Evolutionary conservation across 30 jellyfish, hydroid and myxozoan genomes (phyloP).

Genomic region (Thelohanellus kitauei): DNA sequence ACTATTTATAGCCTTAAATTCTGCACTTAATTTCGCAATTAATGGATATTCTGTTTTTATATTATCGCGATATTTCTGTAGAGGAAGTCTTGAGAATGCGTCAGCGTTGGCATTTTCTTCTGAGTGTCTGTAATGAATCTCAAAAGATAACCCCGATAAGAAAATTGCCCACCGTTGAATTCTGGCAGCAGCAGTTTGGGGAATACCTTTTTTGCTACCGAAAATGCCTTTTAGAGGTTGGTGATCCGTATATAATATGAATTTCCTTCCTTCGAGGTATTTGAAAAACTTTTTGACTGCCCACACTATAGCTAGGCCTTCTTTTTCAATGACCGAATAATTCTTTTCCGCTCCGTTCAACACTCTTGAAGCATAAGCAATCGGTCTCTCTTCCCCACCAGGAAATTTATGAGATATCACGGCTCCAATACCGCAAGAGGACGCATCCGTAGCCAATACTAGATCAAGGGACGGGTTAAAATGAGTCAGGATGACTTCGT

Average conservation of each 20-base stretch:
- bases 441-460: constrained; percentile 16
- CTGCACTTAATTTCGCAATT: too few species aligned
- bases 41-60: too few species aligned
- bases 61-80: background rate
- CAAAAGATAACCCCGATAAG: constrained; percentile 4
- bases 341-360: constrained; percentile 9
- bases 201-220: constrained; percentile 13
- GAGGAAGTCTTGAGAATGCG: constrained; percentile 5
- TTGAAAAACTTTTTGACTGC: constrained; percentile 23
- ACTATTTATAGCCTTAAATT: too few species aligned
- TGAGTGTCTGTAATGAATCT: background rate
- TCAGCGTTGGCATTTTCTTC: constrained; percentile 3
- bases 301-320: constrained; percentile 18
- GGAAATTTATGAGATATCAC: constrained; percentile 15
- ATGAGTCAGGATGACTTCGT: constrained; percentile 14
- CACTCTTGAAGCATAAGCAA: constrained; percentile 16
- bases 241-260: constrained; percentile 20
- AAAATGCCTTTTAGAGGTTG: constrained; percentile 7
- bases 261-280: constrained; percentile 25
- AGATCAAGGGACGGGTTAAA: constrained; percentile 12
- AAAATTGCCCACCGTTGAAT: constrained; percentile 17
- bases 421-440: constrained; percentile 38
- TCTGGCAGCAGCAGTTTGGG: constrained; percentile 19
- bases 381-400: constrained; percentile 19
- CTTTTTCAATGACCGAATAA: constrained; percentile 21